Evolutionary conservation across 92 coral and sea anemone species (phyloP).

Genomic region (Porites lobata): DNA sequence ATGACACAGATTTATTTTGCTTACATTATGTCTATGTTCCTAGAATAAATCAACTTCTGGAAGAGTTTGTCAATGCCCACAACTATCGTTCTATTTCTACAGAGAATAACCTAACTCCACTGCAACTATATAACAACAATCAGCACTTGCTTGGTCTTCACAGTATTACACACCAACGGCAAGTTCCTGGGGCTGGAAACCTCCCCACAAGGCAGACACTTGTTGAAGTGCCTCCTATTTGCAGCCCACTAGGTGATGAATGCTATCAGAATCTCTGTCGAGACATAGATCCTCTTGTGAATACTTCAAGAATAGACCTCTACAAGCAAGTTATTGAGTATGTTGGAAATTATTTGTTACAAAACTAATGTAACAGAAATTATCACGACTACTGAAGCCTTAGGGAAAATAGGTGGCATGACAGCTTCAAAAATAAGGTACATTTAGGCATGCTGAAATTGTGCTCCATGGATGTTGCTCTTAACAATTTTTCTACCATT

Average conservation of each 20-base stretch:
- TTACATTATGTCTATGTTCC: slow-evolving; percentile 69
- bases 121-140: slow-evolving; percentile 59
- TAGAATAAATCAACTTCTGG: slow-evolving; percentile 49
- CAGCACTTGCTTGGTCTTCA: slow-evolving; percentile 60
- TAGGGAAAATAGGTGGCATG: no score
- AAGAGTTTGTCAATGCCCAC: slow-evolving; percentile 61
- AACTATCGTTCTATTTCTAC: slow-evolving; percentile 69
- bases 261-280: slow-evolving; percentile 30
- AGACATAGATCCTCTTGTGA: slow-evolving; percentile 37
- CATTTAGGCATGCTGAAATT: no score
- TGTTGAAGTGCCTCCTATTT: no score
- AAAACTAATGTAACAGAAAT: no score
- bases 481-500: no score
- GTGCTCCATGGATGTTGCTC: no score
- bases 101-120: slow-evolving; percentile 64
- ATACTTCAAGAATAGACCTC: no score
- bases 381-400: no score
- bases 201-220: no score
- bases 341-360: no score
- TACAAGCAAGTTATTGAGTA: no score
- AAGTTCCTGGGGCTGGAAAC: neutral
- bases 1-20: slow-evolving; percentile 68
- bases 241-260: slow-evolving; percentile 17
- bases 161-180: slow-evolving; percentile 37
- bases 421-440: no score